phyloP scores from a whole-genome alignment of 2,113 vertebrate species.

The Oreamnos americanus region DNA sequence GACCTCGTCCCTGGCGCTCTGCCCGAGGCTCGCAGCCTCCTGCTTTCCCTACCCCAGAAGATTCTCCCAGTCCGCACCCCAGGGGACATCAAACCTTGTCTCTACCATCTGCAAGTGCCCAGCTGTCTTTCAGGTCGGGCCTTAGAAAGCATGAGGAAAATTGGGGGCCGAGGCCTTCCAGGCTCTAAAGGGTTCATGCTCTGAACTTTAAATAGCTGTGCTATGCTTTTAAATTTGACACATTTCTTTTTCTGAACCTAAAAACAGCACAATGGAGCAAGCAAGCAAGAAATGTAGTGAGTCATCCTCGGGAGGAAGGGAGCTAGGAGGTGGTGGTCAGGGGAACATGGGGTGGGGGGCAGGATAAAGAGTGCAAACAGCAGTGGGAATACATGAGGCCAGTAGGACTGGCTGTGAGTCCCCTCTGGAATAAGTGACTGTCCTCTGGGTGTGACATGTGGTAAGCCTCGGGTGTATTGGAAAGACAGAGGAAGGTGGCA shows the following conservation, averaged over 20 bases:
- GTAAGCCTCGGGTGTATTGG: background rate
- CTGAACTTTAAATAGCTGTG: conserved; percentile 66
- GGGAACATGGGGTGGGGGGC: background rate
- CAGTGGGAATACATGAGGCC: background rate
- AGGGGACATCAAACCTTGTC: background rate
- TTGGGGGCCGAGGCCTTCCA: background rate
- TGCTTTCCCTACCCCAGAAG: background rate
- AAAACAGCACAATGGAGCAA: conserved; percentile 56
- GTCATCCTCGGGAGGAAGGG: conserved; percentile 16
- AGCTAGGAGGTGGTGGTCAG: background rate
- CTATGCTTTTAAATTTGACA: conserved; percentile 65
- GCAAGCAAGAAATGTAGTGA: conserved; percentile 36
- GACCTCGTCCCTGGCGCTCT: background rate
- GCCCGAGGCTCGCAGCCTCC: background rate
- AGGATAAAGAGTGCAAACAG: background rate
- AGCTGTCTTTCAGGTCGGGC: background rate
- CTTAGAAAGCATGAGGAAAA: background rate
- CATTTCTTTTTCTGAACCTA: conserved; percentile 47
- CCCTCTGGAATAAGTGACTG: background rate
- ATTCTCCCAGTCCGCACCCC: background rate
- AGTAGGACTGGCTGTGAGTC: background rate
- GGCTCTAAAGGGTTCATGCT: background rate
- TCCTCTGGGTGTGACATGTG: background rate
- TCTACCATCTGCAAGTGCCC: background rate
- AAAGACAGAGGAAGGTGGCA: background rate